These are phyloP conservation scores for Drosophila diplacantha DNA, from an alignment of 2,888 invertebrate species.

Conservation along the genomic window DNA sequence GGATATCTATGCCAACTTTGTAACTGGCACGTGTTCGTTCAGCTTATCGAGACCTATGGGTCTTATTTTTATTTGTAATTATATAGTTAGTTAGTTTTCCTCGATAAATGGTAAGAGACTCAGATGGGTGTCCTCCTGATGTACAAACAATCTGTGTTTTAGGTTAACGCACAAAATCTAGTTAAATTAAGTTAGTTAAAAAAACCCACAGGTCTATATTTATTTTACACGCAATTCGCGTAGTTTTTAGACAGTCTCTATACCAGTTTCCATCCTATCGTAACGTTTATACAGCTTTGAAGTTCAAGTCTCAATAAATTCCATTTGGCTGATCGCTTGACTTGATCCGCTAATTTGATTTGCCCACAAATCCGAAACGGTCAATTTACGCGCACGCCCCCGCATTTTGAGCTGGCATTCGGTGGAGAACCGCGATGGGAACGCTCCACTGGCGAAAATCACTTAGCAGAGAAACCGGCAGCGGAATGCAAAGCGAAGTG, in stretches of 20 bases:
- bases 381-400: slow-evolving; percentile 24
- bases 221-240: neutral
- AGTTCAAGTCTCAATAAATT: slow-evolving; percentile 3
- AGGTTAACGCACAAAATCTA: no score
- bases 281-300: slow-evolving; percentile 2
- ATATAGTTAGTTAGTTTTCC: neutral
- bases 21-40: slow-evolving; percentile 37
- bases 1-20: slow-evolving; percentile 14
- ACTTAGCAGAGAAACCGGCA: slow-evolving; percentile 50
- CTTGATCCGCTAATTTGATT: slow-evolving; percentile 36
- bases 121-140: neutral
- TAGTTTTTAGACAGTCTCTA: neutral
- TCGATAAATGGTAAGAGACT: neutral
- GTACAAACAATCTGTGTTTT: no score
- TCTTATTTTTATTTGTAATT: neutral
- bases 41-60: neutral
- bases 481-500: slow-evolving; percentile 34
- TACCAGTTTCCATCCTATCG: neutral
- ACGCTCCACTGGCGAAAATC: slow-evolving; percentile 60
- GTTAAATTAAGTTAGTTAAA: no score
- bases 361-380: slow-evolving; percentile 21
- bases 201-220: no score
- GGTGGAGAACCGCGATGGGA: slow-evolving; percentile 37
- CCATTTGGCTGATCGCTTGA: slow-evolving; percentile 15
- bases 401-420: slow-evolving; percentile 17